Percentiles rank a stretch among this genome's conserved stretches.
phyloP scores from a whole-genome alignment of 1,140 invertebrate genomes.

The Drosophila pachea region DNA sequence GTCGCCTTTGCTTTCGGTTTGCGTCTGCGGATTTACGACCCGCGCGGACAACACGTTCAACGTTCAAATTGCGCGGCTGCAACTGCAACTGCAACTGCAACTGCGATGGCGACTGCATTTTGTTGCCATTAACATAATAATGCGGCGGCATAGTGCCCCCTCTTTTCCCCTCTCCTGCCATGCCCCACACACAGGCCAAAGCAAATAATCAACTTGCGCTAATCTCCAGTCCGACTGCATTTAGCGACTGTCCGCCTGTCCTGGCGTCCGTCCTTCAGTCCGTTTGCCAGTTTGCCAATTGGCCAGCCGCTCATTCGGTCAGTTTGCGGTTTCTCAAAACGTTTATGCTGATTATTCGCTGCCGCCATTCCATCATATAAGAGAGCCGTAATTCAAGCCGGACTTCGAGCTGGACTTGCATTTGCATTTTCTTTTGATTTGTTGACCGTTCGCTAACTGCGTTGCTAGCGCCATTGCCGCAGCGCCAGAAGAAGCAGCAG shows the following conservation, averaged over 20 bases:
- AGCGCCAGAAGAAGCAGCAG: background rate
- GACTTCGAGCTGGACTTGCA: conserved; percentile 9
- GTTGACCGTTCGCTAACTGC: conserved; percentile 31
- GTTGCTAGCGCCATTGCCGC: conserved; percentile 22
- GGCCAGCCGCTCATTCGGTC: conserved; percentile 12
- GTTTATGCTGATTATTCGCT: conserved; percentile 51
- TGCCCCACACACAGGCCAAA: conserved; percentile 28
- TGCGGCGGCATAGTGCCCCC: conserved; percentile 20
- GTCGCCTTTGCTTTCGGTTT: conserved; percentile 25
- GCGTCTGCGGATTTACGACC: conserved; percentile 54
- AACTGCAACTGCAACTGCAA: conserved; percentile 44
- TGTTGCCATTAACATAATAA: conserved; percentile 61
- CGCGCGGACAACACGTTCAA: conserved; percentile 66
- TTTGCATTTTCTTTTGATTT: conserved; percentile 42
- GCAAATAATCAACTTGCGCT: conserved; percentile 58
- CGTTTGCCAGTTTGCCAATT: conserved; percentile 25
- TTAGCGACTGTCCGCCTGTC: conserved; percentile 33
- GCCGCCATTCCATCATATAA: conserved; percentile 9
- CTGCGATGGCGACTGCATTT: conserved; percentile 58
- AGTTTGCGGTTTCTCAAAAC: conserved; percentile 45
- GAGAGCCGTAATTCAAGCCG: conserved; percentile 27
- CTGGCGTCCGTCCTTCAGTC: conserved; percentile 24
- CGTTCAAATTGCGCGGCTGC: conserved; percentile 50
- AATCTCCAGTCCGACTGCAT: conserved; percentile 52
- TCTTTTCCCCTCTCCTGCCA: background rate